Conservation (phyloP, 1,140 invertebrate genomes). For the Halictus rubicundus region DNA sequence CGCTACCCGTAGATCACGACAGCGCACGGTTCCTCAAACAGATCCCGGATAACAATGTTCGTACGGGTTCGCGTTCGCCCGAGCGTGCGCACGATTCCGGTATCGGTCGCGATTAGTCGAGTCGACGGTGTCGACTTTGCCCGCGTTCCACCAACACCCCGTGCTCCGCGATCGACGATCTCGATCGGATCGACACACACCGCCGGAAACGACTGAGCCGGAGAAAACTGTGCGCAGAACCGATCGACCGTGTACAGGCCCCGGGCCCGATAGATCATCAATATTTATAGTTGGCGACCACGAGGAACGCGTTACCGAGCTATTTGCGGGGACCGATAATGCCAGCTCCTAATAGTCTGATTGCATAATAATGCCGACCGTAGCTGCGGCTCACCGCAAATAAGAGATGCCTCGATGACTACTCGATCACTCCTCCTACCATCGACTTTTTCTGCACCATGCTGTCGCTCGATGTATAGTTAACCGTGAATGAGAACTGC, state of each 20-base stretch:
- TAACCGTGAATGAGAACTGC: no score
- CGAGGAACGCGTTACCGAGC: conserved; percentile 50
- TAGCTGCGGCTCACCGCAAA: conserved; percentile 55
- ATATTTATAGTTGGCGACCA: conserved; percentile 49
- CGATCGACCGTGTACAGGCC: no score
- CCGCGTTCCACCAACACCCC: not conserved
- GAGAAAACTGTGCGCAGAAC: no score
- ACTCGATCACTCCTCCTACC: not conserved
- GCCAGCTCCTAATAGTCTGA: conserved; percentile 58
- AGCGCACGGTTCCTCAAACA: not conserved
- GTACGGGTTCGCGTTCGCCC: conserved; percentile 31
- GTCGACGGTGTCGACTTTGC: not conserved
- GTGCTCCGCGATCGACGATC: not conserved
- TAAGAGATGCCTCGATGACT: conserved; percentile 50
- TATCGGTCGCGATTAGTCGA: conserved; percentile 21
- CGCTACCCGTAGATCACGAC: not conserved
- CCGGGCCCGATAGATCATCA: conserved; percentile 48
- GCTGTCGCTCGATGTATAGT: no score
- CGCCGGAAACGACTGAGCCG: no score
- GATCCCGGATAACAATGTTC: conserved; percentile 1
- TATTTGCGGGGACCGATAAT: conserved; percentile 59
- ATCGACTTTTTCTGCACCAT: not conserved
- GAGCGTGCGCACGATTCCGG: conserved; percentile 20
- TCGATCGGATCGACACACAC: not conserved
- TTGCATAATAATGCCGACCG: conserved; percentile 61